Percentiles rank a stretch among this genome's conserved stretches.
These are phyloP conservation scores for Brachyptera risi DNA, from an alignment of 2,888 invertebrate genomes.

Conservation along the genomic window DNA sequence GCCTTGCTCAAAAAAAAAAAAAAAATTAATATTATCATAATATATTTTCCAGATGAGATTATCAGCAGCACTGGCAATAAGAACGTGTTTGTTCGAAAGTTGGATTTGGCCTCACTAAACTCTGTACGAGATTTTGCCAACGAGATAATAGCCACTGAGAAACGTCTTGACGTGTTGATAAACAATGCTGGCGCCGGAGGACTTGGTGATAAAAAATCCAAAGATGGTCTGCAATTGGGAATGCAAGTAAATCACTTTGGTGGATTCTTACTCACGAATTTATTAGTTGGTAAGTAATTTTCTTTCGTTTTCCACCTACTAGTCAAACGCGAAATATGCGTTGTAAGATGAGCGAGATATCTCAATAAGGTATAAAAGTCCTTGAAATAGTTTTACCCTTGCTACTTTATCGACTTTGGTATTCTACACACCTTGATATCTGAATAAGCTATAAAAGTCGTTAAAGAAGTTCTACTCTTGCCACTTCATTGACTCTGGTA, in stretches of 20 bases:
- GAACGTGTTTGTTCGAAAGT: slow-evolving; percentile 65
- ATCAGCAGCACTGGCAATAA: slow-evolving; percentile 63
- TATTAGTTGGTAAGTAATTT: slow-evolving; percentile 61
- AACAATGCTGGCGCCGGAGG: slow-evolving; percentile 87
- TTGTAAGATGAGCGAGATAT: no score
- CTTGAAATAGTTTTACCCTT: no score
- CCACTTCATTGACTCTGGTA: no score
- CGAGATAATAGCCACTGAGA: slow-evolving; percentile 69
- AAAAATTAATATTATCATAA: no score
- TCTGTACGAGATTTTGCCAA: slow-evolving; percentile 81
- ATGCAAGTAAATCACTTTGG: slow-evolving; percentile 94
- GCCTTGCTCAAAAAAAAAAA: no score
- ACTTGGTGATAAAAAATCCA: slow-evolving; percentile 62
- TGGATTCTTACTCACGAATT: slow-evolving; percentile 87
- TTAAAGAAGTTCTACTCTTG: no score
- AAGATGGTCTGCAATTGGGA: slow-evolving; percentile 80
- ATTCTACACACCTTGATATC: no score
- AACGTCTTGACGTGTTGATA: slow-evolving; percentile 71
- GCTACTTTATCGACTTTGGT: no score
- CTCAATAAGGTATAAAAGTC: no score
- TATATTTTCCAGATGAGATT: slow-evolving; percentile 77
- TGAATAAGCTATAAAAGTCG: no score
- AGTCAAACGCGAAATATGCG: no score
- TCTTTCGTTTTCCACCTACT: no score
- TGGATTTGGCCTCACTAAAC: slow-evolving; percentile 71